Evolutionary conservation across 2,797 vertebrate species (phyloP), one percentile per base, ranked within the genome.

Genomic region (Crocodylus rhombifer): DNA sequence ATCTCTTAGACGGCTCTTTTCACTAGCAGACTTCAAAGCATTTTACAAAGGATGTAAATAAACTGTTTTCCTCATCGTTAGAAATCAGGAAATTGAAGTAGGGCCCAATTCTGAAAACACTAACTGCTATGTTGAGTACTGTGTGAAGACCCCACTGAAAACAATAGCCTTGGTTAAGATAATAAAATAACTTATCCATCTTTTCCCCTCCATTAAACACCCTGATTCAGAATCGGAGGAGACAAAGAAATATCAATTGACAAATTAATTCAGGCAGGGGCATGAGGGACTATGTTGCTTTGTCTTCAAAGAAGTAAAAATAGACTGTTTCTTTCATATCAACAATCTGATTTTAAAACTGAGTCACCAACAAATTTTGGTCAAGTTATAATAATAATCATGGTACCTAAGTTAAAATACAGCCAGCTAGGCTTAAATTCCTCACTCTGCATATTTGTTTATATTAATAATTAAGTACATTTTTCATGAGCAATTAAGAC

Each of bases 401-500:
- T 7, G 71, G 26, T 23, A 84, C 82, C 77, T 93, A 84, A 91
- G 87, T 89, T 94, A 81, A 25, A 92, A 78, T 74, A 73, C 36
- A 58, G 84, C 90, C 51, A 81, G 10, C 42, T 83, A 83, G 74
- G 42, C 67, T 58, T 84, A 30, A 93, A 91, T 84, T 92, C 80
- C 80, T 93, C 57, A 60, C 78, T 88, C 89, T 92, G n/a, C 76
- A 80, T 80, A 91, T 92, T 77, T 95, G 94, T 94, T 95, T 95
- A 93, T 95, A 85, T 92, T 94, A 96, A 85, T 85, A 76, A 81
- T 85, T 89, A 93, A 96, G 89, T 84, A 57, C 87, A 92, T 82
- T 94, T 96, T 96, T 94, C 65, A 81, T 80, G 77, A 77, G 85
- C 86, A 95, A 96, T 96, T 96, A 95, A 97, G 93, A 95, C 82